A percentile compares a stretch with the other conserved stretches of the same genome.
Conservation (phyloP, 2,113 vertebrate genomes). For the Odontophorus gujanensis region DNA sequence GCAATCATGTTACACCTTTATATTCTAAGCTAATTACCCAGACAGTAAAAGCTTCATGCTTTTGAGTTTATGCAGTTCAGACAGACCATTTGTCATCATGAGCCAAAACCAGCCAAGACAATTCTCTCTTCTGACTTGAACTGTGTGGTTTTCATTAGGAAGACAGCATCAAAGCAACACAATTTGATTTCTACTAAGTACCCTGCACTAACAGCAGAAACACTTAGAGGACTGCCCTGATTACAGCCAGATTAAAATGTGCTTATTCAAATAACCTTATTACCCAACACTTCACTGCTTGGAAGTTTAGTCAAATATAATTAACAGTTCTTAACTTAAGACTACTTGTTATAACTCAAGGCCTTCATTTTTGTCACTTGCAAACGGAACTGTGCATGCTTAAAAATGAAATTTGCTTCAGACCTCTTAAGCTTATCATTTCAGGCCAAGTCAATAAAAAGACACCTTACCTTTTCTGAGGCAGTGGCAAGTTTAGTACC, state of each 20-base stretch:
- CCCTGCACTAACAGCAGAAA: constrained; percentile 2
- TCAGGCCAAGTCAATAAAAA: not conserved
- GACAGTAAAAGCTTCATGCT: not conserved
- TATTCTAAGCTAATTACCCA: not conserved
- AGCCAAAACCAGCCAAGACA: not conserved
- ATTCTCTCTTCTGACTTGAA: not conserved
- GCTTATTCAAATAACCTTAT: constrained; percentile 34
- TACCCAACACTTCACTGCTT: constrained; percentile 8
- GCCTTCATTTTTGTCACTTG: not conserved
- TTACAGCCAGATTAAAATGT: not conserved
- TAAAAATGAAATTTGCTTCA: not conserved
- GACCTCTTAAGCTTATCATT: not conserved
- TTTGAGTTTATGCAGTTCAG: not conserved
- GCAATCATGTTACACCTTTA: not conserved
- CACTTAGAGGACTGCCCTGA: not conserved
- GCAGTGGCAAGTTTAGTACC: constrained; percentile 97
- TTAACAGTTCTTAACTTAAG: constrained; percentile 2
- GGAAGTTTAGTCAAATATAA: not conserved
- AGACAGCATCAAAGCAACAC: not conserved
- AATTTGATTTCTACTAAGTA: not conserved
- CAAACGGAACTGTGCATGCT: accelerated
- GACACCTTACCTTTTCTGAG: constrained; percentile 91
- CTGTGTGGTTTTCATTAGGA: not conserved
- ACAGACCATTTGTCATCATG: not conserved
- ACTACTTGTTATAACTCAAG: not conserved